These are phyloP conservation scores for Drosophila teissieri DNA, from an alignment of 1,140 invertebrate species.

Conservation along the genomic window DNA sequence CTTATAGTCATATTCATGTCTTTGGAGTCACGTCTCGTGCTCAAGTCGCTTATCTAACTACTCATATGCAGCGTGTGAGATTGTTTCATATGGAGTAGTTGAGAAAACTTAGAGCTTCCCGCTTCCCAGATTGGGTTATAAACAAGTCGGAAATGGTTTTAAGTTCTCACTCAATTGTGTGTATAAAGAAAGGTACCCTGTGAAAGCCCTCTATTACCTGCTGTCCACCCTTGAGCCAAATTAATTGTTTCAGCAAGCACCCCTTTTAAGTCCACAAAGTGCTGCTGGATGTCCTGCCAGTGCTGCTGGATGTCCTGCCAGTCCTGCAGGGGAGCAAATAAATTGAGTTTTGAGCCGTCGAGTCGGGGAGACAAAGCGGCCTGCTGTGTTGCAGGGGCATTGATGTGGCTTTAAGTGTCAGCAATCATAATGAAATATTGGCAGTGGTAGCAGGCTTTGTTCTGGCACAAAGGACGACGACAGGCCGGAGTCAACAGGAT, in stretches of 20 bases:
- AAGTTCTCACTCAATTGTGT: too few species aligned
- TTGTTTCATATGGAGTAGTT: neutral
- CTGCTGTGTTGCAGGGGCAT: slow-evolving; percentile 38
- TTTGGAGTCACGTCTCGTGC: slow-evolving; percentile 10
- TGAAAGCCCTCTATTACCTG: slow-evolving; percentile 3
- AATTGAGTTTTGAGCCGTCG: slow-evolving; percentile 71
- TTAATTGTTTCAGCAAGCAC: slow-evolving; percentile 38
- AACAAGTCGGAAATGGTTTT: too few species aligned
- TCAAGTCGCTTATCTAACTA: neutral
- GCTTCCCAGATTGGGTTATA: too few species aligned
- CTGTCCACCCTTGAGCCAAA: slow-evolving; percentile 36
- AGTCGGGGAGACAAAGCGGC: slow-evolving; percentile 44
- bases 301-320: slow-evolving; percentile 15
- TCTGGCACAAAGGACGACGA: slow-evolving; percentile 29
- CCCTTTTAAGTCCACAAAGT: slow-evolving; percentile 45
- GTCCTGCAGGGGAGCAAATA: slow-evolving; percentile 58
- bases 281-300: slow-evolving; percentile 19
- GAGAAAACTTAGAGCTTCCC: neutral
- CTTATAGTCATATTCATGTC: neutral
- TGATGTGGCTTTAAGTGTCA: slow-evolving; percentile 71
- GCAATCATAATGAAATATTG: slow-evolving; percentile 80
- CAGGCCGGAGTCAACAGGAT: slow-evolving; percentile 22
- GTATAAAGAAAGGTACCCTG: neutral
- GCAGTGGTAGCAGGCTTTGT: slow-evolving; percentile 28
- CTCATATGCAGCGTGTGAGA: neutral